A percentile compares a stretch with the other conserved stretches of the same genome.
These are phyloP conservation scores for Pteropus alecto DNA, from an alignment of 2,113 vertebrate genomes.

Conservation along the genomic window DNA sequence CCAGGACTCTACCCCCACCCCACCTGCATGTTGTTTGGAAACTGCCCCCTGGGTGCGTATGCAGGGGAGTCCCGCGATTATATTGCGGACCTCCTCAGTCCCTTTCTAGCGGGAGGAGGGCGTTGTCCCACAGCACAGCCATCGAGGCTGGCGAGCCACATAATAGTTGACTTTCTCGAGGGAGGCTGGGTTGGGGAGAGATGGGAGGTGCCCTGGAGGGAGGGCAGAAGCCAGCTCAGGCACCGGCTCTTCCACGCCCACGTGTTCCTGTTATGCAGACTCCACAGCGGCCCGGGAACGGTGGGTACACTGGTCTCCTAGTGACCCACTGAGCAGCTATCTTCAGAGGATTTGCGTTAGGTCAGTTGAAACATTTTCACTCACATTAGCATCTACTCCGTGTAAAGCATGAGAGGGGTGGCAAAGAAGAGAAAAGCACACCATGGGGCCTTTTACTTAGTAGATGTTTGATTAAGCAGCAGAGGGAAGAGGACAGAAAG, in stretches of 20 bases:
- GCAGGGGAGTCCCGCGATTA: not conserved
- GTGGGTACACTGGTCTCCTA: not conserved
- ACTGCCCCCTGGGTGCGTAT: too few relatives aligned
- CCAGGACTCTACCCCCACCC: not conserved
- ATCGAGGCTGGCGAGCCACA: not conserved
- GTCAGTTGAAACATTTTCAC: not conserved
- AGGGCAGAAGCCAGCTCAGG: accelerated
- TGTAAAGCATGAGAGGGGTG: not conserved
- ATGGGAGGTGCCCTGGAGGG: not conserved
- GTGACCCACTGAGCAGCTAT: not conserved
- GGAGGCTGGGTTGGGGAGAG: not conserved
- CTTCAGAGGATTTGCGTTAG: not conserved
- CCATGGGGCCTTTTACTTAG: not conserved
- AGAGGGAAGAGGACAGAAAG: not conserved
- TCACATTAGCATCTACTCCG: not conserved
- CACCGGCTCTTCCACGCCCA: not conserved
- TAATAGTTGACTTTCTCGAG: not conserved
- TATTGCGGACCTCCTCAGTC: not conserved
- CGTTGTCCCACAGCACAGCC: too few relatives aligned
- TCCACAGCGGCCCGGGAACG: not conserved
- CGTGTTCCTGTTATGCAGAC: not conserved
- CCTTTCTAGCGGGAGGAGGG: not conserved
- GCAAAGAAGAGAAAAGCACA: not conserved
- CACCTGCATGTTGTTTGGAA: not conserved
- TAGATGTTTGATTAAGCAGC: not conserved